phyloP scores from a whole-genome alignment of 2,113 vertebrate species.

The Zapornia atra region DNA sequence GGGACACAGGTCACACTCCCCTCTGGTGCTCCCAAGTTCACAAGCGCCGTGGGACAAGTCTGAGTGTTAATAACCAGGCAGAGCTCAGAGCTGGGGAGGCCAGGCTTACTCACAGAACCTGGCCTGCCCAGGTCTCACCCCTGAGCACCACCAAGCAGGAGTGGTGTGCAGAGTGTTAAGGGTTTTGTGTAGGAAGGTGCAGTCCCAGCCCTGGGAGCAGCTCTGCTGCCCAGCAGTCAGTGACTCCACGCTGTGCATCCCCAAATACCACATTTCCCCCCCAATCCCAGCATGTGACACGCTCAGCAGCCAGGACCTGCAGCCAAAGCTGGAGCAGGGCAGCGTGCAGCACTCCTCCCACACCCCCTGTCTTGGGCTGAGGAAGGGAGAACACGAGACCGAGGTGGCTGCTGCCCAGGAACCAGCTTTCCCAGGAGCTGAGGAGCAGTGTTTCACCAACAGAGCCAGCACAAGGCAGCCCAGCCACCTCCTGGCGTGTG shows the following conservation, averaged over 20 bases:
- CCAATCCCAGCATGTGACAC: not conserved
- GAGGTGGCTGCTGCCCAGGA: not conserved
- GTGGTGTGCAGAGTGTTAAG: no score
- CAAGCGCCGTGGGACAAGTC: not conserved
- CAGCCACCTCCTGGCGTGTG: rapidly evolving
- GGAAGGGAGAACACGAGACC: no score
- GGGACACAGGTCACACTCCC: no score
- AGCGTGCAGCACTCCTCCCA: rapidly evolving
- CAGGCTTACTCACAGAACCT: rapidly evolving
- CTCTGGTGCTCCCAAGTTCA: rapidly evolving
- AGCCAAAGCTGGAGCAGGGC: rapidly evolving
- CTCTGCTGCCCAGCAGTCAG: not conserved
- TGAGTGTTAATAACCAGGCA: not conserved
- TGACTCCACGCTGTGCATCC: not conserved
- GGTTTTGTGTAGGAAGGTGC: not conserved
- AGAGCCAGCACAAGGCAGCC: not conserved
- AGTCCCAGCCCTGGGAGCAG: not conserved
- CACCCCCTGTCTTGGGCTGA: no score
- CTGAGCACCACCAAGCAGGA: no score
- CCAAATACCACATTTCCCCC: no score
- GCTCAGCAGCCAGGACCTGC: not conserved
- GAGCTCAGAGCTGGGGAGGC: no score
- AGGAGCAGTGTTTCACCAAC: not conserved
- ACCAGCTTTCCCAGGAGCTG: not conserved
- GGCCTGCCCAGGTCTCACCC: not conserved